Conservation (phyloP, 2,797 vertebrate species). For the Gobionotothen gibberifrons region DNA sequence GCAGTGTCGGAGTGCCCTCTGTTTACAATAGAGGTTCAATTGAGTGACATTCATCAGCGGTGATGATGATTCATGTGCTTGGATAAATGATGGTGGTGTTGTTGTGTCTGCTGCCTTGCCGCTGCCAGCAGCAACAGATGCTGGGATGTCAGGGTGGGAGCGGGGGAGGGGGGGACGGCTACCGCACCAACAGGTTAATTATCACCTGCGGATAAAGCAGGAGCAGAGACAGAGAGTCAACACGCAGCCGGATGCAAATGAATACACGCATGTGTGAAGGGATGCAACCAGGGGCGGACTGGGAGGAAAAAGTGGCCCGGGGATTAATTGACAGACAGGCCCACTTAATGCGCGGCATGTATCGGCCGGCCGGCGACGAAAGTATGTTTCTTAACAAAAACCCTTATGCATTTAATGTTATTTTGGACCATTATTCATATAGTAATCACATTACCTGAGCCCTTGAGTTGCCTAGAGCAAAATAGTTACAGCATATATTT, state of each 20-base stretch:
- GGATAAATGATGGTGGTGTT: constrained; percentile 28
- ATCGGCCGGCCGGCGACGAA: no score
- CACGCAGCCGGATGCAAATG: constrained; percentile 18
- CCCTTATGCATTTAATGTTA: no score
- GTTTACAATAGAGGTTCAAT: constrained; percentile 61
- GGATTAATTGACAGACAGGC: no score
- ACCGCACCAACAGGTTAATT: constrained; percentile 67
- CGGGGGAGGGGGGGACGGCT: constrained; percentile 1
- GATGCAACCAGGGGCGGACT: no score
- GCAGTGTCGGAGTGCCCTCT: constrained; percentile 44
- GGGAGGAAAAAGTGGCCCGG: no score
- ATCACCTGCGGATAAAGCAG: constrained; percentile 56
- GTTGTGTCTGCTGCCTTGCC: constrained; percentile 12
- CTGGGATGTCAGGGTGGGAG: constrained; percentile 46
- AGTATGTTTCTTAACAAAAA: no score
- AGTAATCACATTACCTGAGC: no score
- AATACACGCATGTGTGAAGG: constrained; percentile 25
- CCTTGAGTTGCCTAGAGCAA: no score
- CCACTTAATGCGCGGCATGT: no score
- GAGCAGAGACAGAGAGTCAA: constrained; percentile 14
- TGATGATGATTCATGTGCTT: constrained; percentile 64
- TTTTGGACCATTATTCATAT: no score
- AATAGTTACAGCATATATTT: no score
- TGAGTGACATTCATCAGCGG: constrained; percentile 44
- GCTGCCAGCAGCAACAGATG: constrained; percentile 64